phyloP scores from a whole-genome alignment of 2,888 invertebrate species.

The Microctonus brassicae region DNA sequence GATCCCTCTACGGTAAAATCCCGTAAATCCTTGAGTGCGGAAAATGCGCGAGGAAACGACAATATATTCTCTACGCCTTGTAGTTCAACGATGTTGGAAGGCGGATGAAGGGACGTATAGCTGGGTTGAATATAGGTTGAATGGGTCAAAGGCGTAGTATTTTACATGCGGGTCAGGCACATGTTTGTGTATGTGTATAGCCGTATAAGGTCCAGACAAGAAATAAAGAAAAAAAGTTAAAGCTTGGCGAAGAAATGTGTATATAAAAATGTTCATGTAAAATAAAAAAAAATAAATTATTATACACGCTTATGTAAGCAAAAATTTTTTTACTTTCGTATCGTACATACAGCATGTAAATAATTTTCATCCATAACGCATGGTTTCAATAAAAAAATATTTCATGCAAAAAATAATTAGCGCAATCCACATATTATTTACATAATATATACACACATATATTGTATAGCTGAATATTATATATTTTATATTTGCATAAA shows the following conservation, averaged over 20 bases:
- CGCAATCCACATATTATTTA: background rate
- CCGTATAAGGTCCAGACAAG: background rate
- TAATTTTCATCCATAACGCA: background rate
- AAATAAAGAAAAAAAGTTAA: background rate
- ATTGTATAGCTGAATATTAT: too few relatives aligned
- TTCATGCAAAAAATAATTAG: background rate
- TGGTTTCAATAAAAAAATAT: background rate
- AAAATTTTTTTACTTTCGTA: background rate
- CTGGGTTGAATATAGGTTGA: conserved; percentile 1
- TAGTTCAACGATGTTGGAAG: conserved; percentile 14
- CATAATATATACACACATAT: too few relatives aligned
- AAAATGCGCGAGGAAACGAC: conserved; percentile 26
- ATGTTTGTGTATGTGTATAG: background rate
- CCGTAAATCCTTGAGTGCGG: conserved; percentile 26
- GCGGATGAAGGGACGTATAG: background rate
- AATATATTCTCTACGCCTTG: conserved; percentile 25
- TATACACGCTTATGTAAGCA: background rate
- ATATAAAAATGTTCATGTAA: background rate
- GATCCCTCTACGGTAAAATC: conserved; percentile 14
- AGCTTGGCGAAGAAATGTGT: background rate
- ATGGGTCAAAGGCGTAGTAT: conserved; percentile 26
- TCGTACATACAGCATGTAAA: background rate
- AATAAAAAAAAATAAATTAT: background rate
- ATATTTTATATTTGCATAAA: too few relatives aligned
- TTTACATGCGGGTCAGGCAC: conserved; percentile 26